Evolutionary conservation across 2,797 vertebrate genomes (phyloP), one percentile per base, ranked within the genome.

Genomic region (Bufotes viridis): DNA sequence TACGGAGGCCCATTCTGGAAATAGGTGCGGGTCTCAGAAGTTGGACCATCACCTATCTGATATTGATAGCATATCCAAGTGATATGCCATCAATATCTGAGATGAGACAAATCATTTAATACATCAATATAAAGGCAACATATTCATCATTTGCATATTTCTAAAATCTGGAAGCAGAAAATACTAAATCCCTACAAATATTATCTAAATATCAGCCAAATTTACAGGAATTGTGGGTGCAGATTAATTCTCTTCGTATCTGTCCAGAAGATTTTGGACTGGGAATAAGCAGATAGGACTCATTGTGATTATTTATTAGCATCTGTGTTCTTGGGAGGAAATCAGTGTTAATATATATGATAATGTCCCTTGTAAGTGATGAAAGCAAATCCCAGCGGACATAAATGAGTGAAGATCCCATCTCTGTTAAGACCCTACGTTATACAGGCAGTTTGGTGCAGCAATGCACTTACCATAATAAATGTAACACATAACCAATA

Each of bases 291-390:
- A 85, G 72, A 42, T 13, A 69, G 58, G n/a, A 17, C 57, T 61
- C 65, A 58, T 14, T 72, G 29, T 84, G 69, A 76, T 61, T 81
- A 63, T 80, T 81, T 85, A 88, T 82, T 84, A 80, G 75, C 63
- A n/a, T 74, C 55, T 85, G 55, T 65, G 57, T 58, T 85, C 60
- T 81, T n/a, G 67, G 7, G 18, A 53, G 70, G 78, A 92, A 90
- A 90, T n/a, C 24, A 90, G 86, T 81, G 26, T 82, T 55, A 53
- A 87, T 26, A 51, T 22, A 63, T 20, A 61, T 6, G 15, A 76
- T 58, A 61, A 57, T 89, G 51, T 15, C 3, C 82, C 76, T 6
- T 34, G 49, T 67, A 24, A 53, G 78, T 74, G 78, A 82, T 42
- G 17, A 65, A 81, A 81, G 26, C 79, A 29, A 78, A n/a, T 74